These are phyloP conservation scores for Xiphorhynchus erythropygius DNA, from an alignment of 2,797 vertebrate species.

Conservation along the genomic window DNA sequence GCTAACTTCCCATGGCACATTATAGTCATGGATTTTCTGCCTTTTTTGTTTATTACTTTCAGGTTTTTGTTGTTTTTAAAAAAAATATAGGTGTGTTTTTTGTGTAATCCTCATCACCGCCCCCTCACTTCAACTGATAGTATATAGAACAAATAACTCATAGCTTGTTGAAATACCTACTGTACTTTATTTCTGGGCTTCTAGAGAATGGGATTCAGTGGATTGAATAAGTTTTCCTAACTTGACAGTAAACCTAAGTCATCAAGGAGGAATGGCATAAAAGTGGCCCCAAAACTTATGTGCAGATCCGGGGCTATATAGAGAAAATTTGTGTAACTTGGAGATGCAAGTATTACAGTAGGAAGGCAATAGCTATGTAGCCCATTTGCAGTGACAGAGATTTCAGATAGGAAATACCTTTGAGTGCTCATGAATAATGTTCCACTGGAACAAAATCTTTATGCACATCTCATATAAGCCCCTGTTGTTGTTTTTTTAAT, in stretches of 20 bases:
- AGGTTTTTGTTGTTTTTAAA: not conserved
- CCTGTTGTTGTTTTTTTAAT: not conserved
- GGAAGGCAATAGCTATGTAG: not conserved
- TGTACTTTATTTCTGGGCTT: not conserved
- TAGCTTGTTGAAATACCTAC: not conserved
- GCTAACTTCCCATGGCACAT: not conserved
- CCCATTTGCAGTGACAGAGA: not conserved
- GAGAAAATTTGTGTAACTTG: not conserved
- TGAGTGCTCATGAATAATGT: not conserved
- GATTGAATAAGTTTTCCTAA: not conserved
- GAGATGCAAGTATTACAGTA: not conserved
- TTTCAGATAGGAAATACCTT: not conserved
- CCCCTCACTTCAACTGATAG: fast-evolving
- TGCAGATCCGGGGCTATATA: not conserved
- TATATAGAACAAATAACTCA: not conserved
- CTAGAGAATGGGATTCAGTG: not conserved
- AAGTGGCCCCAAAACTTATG: not conserved
- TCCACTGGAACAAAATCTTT: not conserved
- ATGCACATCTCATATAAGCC: not conserved
- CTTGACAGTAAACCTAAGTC: not conserved
- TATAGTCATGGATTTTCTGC: not conserved
- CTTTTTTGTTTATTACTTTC: not conserved
- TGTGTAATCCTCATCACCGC: not conserved
- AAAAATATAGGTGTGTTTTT: not conserved
- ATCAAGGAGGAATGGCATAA: not conserved